phyloP scores from a whole-genome alignment of 1,140 invertebrate genomes.

The Hycleus cichorii region DNA sequence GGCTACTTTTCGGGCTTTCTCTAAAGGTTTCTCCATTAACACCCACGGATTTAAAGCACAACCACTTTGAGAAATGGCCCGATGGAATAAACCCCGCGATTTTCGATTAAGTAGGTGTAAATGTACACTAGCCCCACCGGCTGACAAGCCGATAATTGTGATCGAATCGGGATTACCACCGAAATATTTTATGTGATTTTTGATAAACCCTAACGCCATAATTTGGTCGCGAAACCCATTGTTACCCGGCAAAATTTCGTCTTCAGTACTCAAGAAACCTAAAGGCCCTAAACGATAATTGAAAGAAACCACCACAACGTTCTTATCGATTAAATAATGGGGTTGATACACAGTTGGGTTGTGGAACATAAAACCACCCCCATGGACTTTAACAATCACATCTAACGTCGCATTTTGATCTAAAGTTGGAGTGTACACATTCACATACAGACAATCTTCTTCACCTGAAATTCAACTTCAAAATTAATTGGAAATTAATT shows the following conservation, averaged over 20 bases:
- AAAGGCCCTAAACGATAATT: slow-evolving; percentile 55
- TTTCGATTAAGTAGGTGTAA: slow-evolving; percentile 45
- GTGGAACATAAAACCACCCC: slow-evolving; percentile 46
- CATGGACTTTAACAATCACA: slow-evolving; percentile 51
- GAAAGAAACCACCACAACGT: slow-evolving; percentile 53
- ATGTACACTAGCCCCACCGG: slow-evolving; percentile 49
- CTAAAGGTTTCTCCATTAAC: slow-evolving; percentile 43
- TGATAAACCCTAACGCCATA: slow-evolving; percentile 47
- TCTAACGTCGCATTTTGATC: slow-evolving; percentile 3
- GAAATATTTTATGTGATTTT: slow-evolving; percentile 50
- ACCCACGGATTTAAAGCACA: slow-evolving; percentile 62
- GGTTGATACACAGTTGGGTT: slow-evolving; percentile 44
- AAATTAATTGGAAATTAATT: neutral
- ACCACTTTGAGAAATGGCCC: slow-evolving; percentile 71
- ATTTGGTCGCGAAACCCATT: slow-evolving; percentile 53
- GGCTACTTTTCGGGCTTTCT: slow-evolving; percentile 28
- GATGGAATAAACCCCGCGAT: slow-evolving; percentile 53
- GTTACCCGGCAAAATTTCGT: slow-evolving; percentile 41
- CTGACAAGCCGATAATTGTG: slow-evolving; percentile 38
- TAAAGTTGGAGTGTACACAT: slow-evolving; percentile 41
- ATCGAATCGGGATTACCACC: slow-evolving; percentile 50
- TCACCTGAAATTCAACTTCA: slow-evolving; percentile 32
- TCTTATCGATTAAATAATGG: slow-evolving; percentile 47
- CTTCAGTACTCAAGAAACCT: slow-evolving; percentile 26
- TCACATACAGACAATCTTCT: slow-evolving; percentile 47